These are phyloP conservation scores for Drosophila tsacasi DNA, from an alignment of 1,140 invertebrate genomes.

Conservation along the genomic window DNA sequence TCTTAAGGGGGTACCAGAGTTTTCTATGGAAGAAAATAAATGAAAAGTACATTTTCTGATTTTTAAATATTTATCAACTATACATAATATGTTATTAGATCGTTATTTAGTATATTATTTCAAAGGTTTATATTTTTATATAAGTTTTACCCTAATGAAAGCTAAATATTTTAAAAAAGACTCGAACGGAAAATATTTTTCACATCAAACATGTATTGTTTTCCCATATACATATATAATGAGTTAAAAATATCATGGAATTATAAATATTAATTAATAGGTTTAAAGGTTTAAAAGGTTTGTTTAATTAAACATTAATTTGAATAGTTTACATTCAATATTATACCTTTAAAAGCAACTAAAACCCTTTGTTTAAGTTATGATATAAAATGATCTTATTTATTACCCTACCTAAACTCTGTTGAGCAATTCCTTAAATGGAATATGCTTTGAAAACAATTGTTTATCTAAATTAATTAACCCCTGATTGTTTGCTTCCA, in stretches of 20 bases:
- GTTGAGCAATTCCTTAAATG: not conserved
- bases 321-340: too few relatives aligned
- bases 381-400: not conserved
- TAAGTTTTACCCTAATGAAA: too few relatives aligned
- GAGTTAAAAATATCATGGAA: too few relatives aligned
- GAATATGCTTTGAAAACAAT: constrained; percentile 51
- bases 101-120: not conserved
- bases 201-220: too few relatives aligned
- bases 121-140: not conserved
- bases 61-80: constrained; percentile 49
- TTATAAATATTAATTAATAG: too few relatives aligned
- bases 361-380: not conserved
- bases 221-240: too few relatives aligned
- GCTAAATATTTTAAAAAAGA: too few relatives aligned
- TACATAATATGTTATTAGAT: not conserved
- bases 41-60: constrained; percentile 55
- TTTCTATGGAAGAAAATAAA: constrained; percentile 42
- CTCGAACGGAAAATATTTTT: too few relatives aligned
- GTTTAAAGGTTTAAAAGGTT: too few relatives aligned
- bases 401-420: not conserved
- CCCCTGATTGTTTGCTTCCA: constrained; percentile 13
- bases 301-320: too few relatives aligned
- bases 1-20: not conserved
- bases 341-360: too few relatives aligned
- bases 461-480: constrained; percentile 75